A percentile compares a stretch with the other conserved stretches of the same genome.
Conservation (phyloP, 2,888 invertebrate genomes). For the Uropetala carovei region DNA sequence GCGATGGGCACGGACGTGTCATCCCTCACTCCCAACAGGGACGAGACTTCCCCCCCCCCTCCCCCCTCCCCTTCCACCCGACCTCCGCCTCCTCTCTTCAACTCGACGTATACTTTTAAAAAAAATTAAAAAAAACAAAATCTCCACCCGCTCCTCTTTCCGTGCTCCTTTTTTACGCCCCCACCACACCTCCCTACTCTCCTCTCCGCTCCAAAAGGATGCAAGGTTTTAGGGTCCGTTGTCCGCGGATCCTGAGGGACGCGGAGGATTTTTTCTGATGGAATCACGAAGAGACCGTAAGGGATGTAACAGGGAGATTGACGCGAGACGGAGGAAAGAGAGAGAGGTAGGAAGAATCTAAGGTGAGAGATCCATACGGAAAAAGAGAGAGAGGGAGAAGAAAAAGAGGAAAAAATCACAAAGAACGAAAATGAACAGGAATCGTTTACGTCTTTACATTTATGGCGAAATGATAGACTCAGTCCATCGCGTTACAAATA, state of each 20-base stretch:
- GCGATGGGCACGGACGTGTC: constrained; percentile 58
- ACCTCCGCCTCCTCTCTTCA: not conserved
- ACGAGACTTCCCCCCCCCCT: not conserved
- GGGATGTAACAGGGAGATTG: constrained; percentile 44
- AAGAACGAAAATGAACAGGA: not conserved
- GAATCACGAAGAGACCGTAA: constrained; percentile 12
- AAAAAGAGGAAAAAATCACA: not conserved
- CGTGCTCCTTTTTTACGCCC: not conserved
- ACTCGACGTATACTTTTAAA: not conserved
- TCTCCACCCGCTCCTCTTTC: not conserved
- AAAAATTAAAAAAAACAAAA: no score
- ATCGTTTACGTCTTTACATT: not conserved
- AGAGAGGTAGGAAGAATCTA: not conserved
- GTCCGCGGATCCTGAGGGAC: not conserved
- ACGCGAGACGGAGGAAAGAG: constrained; percentile 20
- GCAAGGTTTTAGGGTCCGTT: not conserved
- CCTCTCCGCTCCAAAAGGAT: constrained; percentile 3
- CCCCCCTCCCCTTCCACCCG: not conserved
- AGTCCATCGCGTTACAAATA: not conserved
- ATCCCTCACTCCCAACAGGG: not conserved
- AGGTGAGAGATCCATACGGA: not conserved
- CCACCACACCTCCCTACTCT: not conserved
- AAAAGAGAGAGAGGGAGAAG: not conserved
- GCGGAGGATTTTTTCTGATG: not conserved
- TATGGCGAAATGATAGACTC: not conserved